phyloP scores from a whole-genome alignment of 1,140 invertebrate genomes.

The Melipona quadrifasciata region DNA sequence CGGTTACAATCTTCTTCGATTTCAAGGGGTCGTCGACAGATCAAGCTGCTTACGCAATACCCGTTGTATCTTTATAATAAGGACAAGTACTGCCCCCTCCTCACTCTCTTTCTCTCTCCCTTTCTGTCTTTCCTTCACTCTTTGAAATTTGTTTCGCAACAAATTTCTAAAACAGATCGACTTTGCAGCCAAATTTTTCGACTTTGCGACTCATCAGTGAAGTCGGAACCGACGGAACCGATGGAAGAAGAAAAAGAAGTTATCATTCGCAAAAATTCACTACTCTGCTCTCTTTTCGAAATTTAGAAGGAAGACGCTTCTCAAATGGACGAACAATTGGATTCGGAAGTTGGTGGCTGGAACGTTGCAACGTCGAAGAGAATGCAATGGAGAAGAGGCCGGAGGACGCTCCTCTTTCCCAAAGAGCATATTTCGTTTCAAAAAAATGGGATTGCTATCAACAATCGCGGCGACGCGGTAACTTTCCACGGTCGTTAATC shows the following conservation, averaged over 20 bases:
- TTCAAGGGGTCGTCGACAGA: slow-evolving; percentile 68
- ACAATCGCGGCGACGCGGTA: not conserved
- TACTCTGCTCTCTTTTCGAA: no score
- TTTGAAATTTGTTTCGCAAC: not conserved
- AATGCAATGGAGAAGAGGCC: not conserved
- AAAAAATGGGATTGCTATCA: not conserved
- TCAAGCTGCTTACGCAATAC: slow-evolving; percentile 66
- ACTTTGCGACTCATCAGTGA: no score
- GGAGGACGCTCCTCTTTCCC: no score
- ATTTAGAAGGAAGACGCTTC: not conserved
- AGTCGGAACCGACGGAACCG: no score
- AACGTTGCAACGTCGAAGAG: not conserved
- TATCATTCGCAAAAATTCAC: no score
- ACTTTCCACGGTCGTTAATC: not conserved
- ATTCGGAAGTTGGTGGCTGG: not conserved
- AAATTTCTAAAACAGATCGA: not conserved
- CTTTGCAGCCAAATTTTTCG: not conserved
- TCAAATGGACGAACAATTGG: not conserved
- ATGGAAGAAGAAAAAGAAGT: no score
- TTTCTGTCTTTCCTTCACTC: not conserved
- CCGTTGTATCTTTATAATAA: slow-evolving; percentile 52
- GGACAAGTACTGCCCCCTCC: slow-evolving; percentile 32
- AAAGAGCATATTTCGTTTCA: no score
- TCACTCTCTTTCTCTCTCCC: not conserved
- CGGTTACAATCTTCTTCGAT: slow-evolving; percentile 70